A percentile compares a stretch with the other conserved stretches of the same genome.
These are phyloP conservation scores for Rhagonycha lutea DNA, from an alignment of 2,888 invertebrate genomes.

Conservation along the genomic window DNA sequence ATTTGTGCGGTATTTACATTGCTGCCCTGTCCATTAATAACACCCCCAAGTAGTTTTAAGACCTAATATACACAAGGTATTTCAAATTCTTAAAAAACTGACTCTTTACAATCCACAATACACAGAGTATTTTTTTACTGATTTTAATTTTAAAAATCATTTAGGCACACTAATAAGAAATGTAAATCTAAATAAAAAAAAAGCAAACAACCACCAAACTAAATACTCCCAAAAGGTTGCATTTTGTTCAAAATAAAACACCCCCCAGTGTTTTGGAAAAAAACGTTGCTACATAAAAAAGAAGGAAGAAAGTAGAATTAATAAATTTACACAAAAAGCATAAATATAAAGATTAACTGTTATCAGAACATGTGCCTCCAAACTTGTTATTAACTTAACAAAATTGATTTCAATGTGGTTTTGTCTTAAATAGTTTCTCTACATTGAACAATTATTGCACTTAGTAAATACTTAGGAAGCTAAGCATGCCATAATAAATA, in stretches of 20 bases:
- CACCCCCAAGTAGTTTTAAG: background rate
- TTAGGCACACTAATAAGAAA: background rate
- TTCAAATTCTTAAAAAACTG: background rate
- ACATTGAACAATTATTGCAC: background rate
- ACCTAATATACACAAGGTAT: background rate
- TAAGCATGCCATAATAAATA: background rate
- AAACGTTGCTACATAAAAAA: background rate
- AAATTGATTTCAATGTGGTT: background rate
- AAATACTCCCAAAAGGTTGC: background rate
- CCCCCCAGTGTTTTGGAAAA: background rate
- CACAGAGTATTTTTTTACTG: background rate
- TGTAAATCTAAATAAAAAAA: background rate
- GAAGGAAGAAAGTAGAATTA: background rate
- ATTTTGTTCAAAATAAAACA: background rate
- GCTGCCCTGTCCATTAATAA: background rate
- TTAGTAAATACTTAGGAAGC: background rate
- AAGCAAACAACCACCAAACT: background rate
- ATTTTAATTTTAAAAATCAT: background rate
- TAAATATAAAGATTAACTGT: background rate
- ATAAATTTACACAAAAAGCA: background rate
- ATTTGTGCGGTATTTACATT: background rate
- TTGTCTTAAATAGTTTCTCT: background rate
- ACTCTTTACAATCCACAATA: background rate
- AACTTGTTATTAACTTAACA: background rate
- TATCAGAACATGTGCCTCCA: background rate